A percentile compares a stretch with the other conserved stretches of the same genome.
Conservation (phyloP, 2,797 vertebrate species). For the Scleropages formosus region DNA sequence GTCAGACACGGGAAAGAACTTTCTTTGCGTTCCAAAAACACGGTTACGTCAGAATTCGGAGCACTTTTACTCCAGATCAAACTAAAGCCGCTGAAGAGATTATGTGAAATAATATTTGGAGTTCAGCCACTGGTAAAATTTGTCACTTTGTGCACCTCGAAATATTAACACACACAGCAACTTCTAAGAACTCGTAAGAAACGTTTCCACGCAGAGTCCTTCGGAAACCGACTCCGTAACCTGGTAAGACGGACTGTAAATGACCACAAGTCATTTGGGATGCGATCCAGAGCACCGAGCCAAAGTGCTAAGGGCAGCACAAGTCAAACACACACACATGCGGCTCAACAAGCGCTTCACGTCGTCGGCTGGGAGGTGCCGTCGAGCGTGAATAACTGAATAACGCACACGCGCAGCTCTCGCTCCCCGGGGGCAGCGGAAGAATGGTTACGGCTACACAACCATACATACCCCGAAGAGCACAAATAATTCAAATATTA, state of each 20-base stretch:
- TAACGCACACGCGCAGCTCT: not conserved
- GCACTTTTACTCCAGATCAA: too few relatives aligned
- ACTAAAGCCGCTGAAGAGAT: too few relatives aligned
- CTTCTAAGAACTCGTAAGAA: too few relatives aligned
- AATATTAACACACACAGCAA: too few relatives aligned
- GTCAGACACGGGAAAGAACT: too few relatives aligned
- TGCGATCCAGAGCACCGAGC: not conserved
- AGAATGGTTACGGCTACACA: slow-evolving; percentile 6
- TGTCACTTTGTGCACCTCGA: too few relatives aligned
- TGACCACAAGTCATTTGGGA: too few relatives aligned
- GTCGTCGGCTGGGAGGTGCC: not conserved
- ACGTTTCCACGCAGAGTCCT: too few relatives aligned
- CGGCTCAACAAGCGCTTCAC: not conserved
- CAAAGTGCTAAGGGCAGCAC: slow-evolving; percentile 15
- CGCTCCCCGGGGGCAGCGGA: too few relatives aligned
- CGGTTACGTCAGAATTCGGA: too few relatives aligned
- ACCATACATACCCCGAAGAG: not conserved
- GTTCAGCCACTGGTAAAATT: not conserved
- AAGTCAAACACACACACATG: not conserved
- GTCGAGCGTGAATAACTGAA: slow-evolving; percentile 5
- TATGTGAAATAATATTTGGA: not conserved
- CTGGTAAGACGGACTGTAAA: too few relatives aligned
- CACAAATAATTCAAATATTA: not conserved
- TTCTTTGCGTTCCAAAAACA: too few relatives aligned
- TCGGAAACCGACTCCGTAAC: not conserved